These are phyloP conservation scores for Bombus confusus DNA, from an alignment of 1,140 invertebrate genomes.

Conservation along the genomic window DNA sequence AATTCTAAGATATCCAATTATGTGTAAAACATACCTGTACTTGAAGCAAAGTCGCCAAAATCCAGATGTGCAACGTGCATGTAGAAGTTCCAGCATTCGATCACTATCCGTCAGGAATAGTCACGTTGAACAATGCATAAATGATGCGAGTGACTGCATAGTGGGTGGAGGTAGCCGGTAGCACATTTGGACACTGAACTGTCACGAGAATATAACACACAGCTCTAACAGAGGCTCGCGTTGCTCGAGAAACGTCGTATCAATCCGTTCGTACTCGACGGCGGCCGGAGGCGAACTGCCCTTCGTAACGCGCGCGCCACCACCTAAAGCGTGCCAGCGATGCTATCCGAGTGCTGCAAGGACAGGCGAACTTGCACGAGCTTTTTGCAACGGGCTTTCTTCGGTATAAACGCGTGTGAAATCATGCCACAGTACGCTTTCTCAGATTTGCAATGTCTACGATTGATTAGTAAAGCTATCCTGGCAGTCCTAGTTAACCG, in stretches of 20 bases:
- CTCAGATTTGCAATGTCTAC: background rate
- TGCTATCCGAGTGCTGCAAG: background rate
- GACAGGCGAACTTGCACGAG: background rate
- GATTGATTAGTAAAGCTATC: background rate
- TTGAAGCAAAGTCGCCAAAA: background rate
- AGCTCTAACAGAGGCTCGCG: background rate
- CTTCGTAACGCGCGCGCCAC: slow-evolving; percentile 72
- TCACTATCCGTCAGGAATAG: slow-evolving; percentile 5
- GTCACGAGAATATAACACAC: slow-evolving; percentile 18
- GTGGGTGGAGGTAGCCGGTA: background rate
- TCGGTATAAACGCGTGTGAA: slow-evolving; percentile 14
- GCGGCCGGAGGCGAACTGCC: slow-evolving; percentile 75
- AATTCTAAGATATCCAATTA: too few relatives aligned
- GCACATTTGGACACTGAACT: slow-evolving; percentile 16
- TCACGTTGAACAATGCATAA: background rate
- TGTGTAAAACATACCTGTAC: background rate
- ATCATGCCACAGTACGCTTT: background rate
- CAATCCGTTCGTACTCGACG: slow-evolving; percentile 60
- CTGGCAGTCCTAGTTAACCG: too few relatives aligned
- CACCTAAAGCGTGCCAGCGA: slow-evolving; percentile 52
- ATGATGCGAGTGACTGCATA: background rate
- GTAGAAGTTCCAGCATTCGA: background rate
- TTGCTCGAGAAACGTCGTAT: background rate
- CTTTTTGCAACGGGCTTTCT: slow-evolving; percentile 9
- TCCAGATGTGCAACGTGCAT: background rate